Evolutionary conservation across 2,888 invertebrate species (phyloP), one percentile per base, ranked within the genome.

Genomic region (Drosophila atripex): DNA sequence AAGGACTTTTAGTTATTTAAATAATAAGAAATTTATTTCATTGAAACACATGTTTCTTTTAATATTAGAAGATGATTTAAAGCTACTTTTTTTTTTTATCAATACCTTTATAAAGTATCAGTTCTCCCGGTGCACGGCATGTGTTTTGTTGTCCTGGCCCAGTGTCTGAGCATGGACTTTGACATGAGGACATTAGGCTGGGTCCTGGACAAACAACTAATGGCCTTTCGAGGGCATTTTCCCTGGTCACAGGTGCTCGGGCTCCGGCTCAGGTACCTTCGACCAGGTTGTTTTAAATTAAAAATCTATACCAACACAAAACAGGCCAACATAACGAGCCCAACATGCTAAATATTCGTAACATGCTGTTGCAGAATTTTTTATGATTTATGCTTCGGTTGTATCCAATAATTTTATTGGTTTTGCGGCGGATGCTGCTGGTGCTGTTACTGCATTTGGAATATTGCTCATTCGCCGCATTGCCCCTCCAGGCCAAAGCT

Each of bases 151-250:
- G 38, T 43, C 28, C 60, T 43, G 51, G 35, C 28, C 59, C 28
- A 28, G 16, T 16, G 51, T 47, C 55, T 52, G 50, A 39, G 58
- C 57, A 28, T 30, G 60, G 65, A 69, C 58, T 78, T 85, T 82
- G 87, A 82, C 87, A 85, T 76, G 80, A 71, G 79, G 80, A 83
- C 82, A 83, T 83, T 87, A 83, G 88, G 75, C 63, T 75, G 77
- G 73, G 63, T 9, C 75, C 69, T 69, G 86, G 80, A 77, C 82
- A 83, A 83, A 83, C 86, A 87, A 87, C 86, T 83, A 83, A 83
- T 83, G 88, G 88, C 83, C 80, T 79, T 87, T 83, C 77, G 58
- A 86, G 88, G 86, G 80, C 86, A 86, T 82, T 88, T 83, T 68
- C 11, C 64, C 56, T 66, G 56, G 68, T 52, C 74, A 64, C 79